These are phyloP conservation scores for Crenichthys baileyi DNA, from an alignment of 2,797 vertebrate genomes.

Conservation along the genomic window DNA sequence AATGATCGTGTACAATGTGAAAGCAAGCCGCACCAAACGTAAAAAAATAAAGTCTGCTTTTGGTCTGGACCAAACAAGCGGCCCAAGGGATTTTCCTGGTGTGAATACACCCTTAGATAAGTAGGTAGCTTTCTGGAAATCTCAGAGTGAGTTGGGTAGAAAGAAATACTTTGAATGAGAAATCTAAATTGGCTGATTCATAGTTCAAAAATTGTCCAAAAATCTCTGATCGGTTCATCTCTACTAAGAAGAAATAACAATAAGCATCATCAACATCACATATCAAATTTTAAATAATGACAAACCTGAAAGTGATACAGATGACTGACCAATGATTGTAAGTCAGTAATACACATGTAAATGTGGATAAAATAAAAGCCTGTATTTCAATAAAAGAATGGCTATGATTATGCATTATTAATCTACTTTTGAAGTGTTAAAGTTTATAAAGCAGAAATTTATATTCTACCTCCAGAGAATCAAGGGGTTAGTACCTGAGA, in stretches of 20 bases:
- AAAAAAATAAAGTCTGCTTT: no score
- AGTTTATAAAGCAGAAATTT: constrained; percentile 24
- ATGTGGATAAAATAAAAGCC: no score
- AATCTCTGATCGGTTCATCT: background rate
- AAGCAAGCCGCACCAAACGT: no score
- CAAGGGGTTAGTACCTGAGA: background rate
- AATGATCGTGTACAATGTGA: no score
- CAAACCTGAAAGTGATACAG: background rate
- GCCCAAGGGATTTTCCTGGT: no score
- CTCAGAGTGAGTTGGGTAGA: background rate
- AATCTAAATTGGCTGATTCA: background rate
- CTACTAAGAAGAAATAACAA: background rate
- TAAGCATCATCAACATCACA: background rate
- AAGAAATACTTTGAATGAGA: background rate
- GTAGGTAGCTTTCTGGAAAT: background rate
- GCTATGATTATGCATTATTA: constrained; percentile 37
- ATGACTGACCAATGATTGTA: background rate
- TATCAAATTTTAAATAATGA: background rate
- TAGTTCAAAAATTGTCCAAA: background rate
- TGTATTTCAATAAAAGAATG: constrained; percentile 10
- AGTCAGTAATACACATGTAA: background rate
- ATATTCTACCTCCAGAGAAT: constrained; percentile 10
- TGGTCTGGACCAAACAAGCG: no score
- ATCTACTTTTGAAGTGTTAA: constrained; percentile 29
- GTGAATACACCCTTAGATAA: no score